Base-by-base conservation (phyloP, 2,888 invertebrate genomes). In the Selenia dentaria region DNA sequence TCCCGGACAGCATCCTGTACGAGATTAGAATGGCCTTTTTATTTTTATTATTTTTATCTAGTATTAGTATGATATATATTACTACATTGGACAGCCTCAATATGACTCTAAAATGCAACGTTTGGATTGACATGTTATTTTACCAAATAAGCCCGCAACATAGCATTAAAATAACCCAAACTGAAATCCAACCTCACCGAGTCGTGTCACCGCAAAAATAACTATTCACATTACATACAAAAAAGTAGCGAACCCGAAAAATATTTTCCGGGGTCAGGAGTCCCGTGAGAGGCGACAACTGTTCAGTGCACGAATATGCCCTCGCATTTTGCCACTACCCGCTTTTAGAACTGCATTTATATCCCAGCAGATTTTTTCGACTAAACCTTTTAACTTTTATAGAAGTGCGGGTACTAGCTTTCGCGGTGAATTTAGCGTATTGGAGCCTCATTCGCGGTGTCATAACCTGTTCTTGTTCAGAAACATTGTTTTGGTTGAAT, bases 331-430 rank as follows among this genome's bases (percentile, higher is more conserved):
- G 70, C 67, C 71, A 68, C 63, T 43, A 61, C 58, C 64, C 69
- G 78, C 76, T 82, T 82, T 83, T 74, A 77, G 67, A 74, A 71
- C 69, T 73, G 76, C 76, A 71, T 69, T 81, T 83, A 82, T 74
- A 73, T 74, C 68, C 62, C 56, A 57, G 64, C 65, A 71, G 64
- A 82, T 22, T 82, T 84, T 87, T 88, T 83, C 66, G 66, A 73
- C 76, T 72, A 85, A 85, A 84, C 85, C 87, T 87, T 86, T 88
- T 86, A 87, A 84, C 83, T 82, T 86, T 86, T 80, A 80, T 81
- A 70, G 70, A 74, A 72, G 71, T 76, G 72, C 73, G 74, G 73
- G 74, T 79, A 77, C 70, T 8, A 70, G 68, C 78, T 85, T 79
- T 74, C 63, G 70, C 67, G 70, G 76, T 67, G 70, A 72, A 74